A percentile compares a stretch with the other conserved stretches of the same genome.
These are phyloP conservation scores for Haemorhous mexicanus DNA, from an alignment of 2,113 vertebrate genomes.

Conservation along the genomic window DNA sequence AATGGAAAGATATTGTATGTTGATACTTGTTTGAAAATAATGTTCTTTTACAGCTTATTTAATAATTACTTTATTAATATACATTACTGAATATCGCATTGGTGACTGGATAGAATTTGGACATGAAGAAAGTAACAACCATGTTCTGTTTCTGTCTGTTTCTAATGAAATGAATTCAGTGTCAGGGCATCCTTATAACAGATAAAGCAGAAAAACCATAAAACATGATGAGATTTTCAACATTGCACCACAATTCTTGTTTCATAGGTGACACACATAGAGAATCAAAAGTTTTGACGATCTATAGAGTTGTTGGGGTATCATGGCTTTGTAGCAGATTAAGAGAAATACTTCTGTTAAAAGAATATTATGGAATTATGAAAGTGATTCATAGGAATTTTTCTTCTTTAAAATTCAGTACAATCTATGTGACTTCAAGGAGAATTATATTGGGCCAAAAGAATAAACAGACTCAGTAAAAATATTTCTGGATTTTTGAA, in stretches of 20 bases:
- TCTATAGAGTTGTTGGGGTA: fast-evolving
- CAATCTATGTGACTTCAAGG: background rate
- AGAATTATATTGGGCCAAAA: background rate
- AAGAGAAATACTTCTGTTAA: background rate
- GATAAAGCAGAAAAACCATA: background rate
- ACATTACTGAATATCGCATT: background rate
- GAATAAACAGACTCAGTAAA: background rate
- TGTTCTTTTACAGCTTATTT: background rate
- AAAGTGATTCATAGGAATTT: background rate
- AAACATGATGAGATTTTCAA: background rate
- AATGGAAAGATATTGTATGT: background rate
- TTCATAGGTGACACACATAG: background rate
- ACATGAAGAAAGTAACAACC: background rate
- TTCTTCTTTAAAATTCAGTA: background rate
- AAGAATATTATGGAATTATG: background rate
- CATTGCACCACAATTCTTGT: background rate
- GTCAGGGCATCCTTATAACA: background rate
- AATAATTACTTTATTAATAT: background rate
- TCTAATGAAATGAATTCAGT: background rate
- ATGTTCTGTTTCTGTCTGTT: background rate
- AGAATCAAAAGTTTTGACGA: background rate
- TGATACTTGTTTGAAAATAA: background rate
- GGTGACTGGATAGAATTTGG: background rate
- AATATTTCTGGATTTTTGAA: background rate
- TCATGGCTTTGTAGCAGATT: background rate